Percentiles rank a stretch among this genome's conserved stretches.
Conservation (phyloP, 92 coral and sea anemone species). For the Desmophyllum pertusum region DNA sequence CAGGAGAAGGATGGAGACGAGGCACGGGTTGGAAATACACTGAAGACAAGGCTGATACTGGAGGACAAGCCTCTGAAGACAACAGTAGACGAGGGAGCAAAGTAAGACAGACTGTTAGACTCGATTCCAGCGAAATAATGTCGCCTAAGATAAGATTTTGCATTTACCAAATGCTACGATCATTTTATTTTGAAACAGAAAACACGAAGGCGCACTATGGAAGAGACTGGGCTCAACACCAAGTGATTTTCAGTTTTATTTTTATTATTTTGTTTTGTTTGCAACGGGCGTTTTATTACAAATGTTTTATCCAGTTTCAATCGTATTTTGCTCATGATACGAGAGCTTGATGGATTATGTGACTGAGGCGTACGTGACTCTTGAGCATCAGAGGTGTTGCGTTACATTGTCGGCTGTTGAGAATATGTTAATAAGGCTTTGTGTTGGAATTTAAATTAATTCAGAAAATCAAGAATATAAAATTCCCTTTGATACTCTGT, state of each 20-base stretch:
- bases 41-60: neutral
- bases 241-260: neutral
- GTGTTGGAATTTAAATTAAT: neutral
- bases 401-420: neutral
- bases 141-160: neutral
- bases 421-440: conserved; percentile 1
- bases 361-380: neutral
- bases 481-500: neutral
- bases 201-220: neutral
- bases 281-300: no score
- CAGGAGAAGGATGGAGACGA: neutral
- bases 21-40: neutral
- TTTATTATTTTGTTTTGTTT: no score
- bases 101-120: neutral
- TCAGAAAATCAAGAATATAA: neutral
- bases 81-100: neutral
- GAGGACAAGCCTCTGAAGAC: neutral
- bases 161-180: neutral
- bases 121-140: neutral
- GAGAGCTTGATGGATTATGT: neutral
- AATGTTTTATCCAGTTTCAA: neutral
- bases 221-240: neutral
- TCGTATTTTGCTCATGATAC: neutral
- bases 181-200: neutral
- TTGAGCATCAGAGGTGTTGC: neutral